Conservation (phyloP, 2,797 vertebrate genomes). For the Phalloptychus januarius region DNA sequence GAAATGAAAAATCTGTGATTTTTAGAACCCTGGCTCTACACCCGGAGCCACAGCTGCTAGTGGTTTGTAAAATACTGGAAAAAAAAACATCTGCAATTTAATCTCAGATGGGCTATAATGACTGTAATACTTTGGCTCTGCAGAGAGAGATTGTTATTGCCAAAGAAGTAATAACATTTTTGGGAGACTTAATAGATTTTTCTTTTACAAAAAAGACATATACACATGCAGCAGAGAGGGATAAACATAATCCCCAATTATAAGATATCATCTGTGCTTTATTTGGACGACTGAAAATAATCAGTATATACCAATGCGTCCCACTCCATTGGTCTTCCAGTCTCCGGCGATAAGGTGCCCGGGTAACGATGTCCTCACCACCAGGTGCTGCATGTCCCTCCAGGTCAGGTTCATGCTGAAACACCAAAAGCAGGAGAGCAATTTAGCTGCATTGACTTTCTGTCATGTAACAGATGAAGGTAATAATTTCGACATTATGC, state of each 20-base stretch:
- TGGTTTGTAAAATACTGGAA: not conserved
- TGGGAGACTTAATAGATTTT: slow-evolving; percentile 7
- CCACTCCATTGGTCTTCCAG: slow-evolving; percentile 94
- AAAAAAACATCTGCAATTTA: slow-evolving; percentile 1
- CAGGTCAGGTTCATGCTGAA: slow-evolving; percentile 94
- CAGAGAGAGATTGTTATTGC: not conserved
- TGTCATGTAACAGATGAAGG: slow-evolving; percentile 33
- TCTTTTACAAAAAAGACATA: not conserved
- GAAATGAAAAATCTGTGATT: slow-evolving; percentile 8
- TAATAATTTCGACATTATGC: slow-evolving; percentile 44
- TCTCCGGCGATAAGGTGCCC: slow-evolving; percentile 90
- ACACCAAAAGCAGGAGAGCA: slow-evolving; percentile 22
- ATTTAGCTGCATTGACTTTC: slow-evolving; percentile 25
- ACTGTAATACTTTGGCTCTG: slow-evolving; percentile 2
- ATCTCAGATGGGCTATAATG: slow-evolving; percentile 8
- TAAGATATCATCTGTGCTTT: slow-evolving; percentile 17
- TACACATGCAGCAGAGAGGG: not conserved
- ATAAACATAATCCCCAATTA: not conserved
- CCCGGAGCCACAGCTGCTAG: slow-evolving; percentile 6
- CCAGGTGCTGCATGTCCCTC: slow-evolving; percentile 98
- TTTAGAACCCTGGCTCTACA: not conserved
- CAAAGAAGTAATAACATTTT: slow-evolving; percentile 4
- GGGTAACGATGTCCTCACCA: slow-evolving; percentile 91
- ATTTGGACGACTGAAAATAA: not conserved
- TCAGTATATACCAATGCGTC: slow-evolving; percentile 86